Base-by-base conservation (phyloP, 2,888 invertebrate species). In the Lysandra bellargus region DNA sequence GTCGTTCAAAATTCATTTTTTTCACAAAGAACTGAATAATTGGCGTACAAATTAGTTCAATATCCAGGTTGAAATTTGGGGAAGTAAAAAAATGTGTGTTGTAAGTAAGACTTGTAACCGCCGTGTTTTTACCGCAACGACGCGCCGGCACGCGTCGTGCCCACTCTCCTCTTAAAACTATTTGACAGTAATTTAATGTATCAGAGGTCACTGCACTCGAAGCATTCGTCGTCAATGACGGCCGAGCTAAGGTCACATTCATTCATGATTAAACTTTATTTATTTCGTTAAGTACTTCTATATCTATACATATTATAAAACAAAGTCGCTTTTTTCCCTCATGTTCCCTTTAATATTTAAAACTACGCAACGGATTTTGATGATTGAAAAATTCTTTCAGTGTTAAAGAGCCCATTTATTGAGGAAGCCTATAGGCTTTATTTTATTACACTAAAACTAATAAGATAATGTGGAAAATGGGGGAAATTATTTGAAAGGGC, bases 141-240 rank as follows among this genome's bases (percentile, higher is more conserved):
- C 33, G 69, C 64, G 4, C 37, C 33, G 69, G 69, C 69, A 69
- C 69, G 69, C 37, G 69, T 69, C 69, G 69, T 69, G 33, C 5
- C 5, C 69, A 69, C 33, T 69, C 33, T 69, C 69, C 69, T 69
- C 33, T 69, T 69, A 69, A 69, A 37, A 69, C 33, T 23, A 33
- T 69, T 14, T 37, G 69, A 69, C 69, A 69, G 17, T 69, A 33
- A 69, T 69, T 69, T 69, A 69, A 69, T 33, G 33, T 69, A 69
- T 23, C 64, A 17, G 60, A 69, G 69, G 30, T 69, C 69, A 69
- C 69, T 69, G 14, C 23, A 69, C 69, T 69, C 4, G 33, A 30
- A 30, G 33, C 1, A 14, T 33, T 33, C 23, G 53, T 33, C 14
- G 9, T 69, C 69, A 69, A 69, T 33, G 69, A 69, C 30, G 6